These are phyloP conservation scores for Drosophila tristis DNA, from an alignment of 1,140 invertebrate genomes.

Conservation along the genomic window DNA sequence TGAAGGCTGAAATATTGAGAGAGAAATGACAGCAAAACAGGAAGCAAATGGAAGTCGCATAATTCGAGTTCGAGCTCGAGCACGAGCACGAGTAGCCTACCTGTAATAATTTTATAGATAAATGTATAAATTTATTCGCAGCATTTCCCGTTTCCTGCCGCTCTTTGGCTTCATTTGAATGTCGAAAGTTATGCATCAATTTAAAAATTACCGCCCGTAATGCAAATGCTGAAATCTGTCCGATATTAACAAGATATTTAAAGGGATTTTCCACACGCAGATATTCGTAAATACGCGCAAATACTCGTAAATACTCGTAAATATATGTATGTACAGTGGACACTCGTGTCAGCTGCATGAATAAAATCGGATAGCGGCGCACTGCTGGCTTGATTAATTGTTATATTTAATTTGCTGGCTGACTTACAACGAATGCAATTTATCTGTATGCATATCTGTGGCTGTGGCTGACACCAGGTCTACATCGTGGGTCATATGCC, in stretches of 20 bases:
- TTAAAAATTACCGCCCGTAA: conserved; percentile 19
- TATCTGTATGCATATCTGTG: conserved; percentile 28
- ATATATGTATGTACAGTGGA: not conserved
- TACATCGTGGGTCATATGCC: conserved; percentile 95
- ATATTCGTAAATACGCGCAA: conserved; percentile 13
- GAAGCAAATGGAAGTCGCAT: no score
- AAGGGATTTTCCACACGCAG: conserved; percentile 6
- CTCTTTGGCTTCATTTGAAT: not conserved
- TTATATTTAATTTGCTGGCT: conserved; percentile 45
- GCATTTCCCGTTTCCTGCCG: no score
- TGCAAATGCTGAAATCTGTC: conserved; percentile 8
- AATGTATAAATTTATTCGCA: no score
- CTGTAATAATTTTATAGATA: no score
- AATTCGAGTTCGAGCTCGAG: no score
- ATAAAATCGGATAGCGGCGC: conserved; percentile 21
- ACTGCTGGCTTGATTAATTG: conserved; percentile 48
- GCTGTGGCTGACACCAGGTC: conserved; percentile 86
- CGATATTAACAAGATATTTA: conserved; percentile 39
- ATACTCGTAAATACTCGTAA: not conserved
- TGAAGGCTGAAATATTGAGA: no score
- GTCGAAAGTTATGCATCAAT: not conserved
- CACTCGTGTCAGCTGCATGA: conserved; percentile 11
- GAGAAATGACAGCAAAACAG: no score
- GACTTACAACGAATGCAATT: conserved; percentile 13
- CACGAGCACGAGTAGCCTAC: no score